A percentile compares a stretch with the other conserved stretches of the same genome.
Evolutionary conservation across 2,113 vertebrate species (phyloP).

Genomic region (Galemys pyrenaicus): DNA sequence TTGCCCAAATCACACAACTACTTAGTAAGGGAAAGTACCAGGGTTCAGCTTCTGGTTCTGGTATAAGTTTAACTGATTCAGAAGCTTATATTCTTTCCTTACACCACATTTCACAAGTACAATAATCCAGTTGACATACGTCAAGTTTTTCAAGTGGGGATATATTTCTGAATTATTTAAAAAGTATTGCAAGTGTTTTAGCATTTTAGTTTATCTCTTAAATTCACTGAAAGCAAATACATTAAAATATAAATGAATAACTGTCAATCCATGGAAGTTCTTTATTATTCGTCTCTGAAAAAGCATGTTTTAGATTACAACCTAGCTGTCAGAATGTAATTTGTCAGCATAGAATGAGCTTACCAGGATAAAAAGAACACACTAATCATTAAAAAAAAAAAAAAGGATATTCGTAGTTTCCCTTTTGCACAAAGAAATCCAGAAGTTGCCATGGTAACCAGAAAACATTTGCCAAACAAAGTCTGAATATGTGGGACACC

Average conservation of each 20-base stretch:
- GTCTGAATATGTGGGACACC: slow-evolving; percentile 52
- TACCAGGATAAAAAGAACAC: slow-evolving; percentile 71
- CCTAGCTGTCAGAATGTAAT: slow-evolving; percentile 71
- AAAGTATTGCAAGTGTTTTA: slow-evolving; percentile 48
- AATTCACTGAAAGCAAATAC: slow-evolving; percentile 62
- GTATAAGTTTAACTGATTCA: background rate
- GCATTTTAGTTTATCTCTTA: slow-evolving; percentile 54
- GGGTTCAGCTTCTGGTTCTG: background rate
- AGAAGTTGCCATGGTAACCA: slow-evolving; percentile 72
- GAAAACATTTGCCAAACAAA: slow-evolving; percentile 83
- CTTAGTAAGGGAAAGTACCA: no score
- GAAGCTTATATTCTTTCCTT: background rate
- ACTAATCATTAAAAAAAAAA: slow-evolving; percentile 32
- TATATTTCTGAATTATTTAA: slow-evolving; percentile 57
- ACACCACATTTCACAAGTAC: background rate
- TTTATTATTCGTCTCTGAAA: slow-evolving; percentile 52
- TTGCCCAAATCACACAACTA: background rate
- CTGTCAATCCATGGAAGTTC: slow-evolving; percentile 54
- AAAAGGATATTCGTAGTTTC: slow-evolving; percentile 67
- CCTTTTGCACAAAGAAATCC: slow-evolving; percentile 69
- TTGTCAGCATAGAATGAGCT: slow-evolving; percentile 66
- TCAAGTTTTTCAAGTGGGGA: slow-evolving; percentile 19
- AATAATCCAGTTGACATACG: background rate
- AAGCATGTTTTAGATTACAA: slow-evolving; percentile 57
- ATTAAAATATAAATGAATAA: slow-evolving; percentile 57